A percentile compares a stretch with the other conserved stretches of the same genome.
Conservation (phyloP, 2,888 invertebrate genomes). For the Euphydryas editha region DNA sequence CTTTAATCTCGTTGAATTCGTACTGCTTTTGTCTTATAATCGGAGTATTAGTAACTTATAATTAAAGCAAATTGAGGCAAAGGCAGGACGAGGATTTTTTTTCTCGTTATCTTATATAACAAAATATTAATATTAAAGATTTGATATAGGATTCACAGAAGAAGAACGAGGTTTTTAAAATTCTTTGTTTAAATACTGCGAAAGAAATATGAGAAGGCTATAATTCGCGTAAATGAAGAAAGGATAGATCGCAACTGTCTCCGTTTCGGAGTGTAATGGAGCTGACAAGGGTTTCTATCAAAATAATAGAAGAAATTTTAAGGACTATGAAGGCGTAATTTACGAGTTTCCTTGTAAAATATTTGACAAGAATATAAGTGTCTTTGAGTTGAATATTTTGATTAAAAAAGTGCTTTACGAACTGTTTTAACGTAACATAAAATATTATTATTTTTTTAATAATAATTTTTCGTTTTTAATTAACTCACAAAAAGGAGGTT, state of each 20-base stretch:
- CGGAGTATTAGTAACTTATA: no score
- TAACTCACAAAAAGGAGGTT: no score
- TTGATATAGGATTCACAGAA: background rate
- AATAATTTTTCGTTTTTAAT: no score
- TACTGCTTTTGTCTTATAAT: no score
- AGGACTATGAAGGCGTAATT: conserved; percentile 69
- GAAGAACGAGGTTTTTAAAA: conserved; percentile 35
- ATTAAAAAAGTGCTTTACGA: no score
- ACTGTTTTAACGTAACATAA: no score
- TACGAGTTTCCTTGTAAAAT: conserved; percentile 66
- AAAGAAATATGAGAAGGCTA: conserved; percentile 74
- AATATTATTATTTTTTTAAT: background rate
- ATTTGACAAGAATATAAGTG: conserved; percentile 47
- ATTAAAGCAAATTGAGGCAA: no score
- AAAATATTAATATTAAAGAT: background rate
- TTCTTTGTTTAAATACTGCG: conserved; percentile 62
- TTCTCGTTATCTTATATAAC: no score
- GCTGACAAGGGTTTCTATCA: conserved; percentile 77
- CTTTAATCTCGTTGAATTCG: no score
- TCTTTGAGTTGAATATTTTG: no score
- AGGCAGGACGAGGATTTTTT: no score
- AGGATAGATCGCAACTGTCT: conserved; percentile 66
- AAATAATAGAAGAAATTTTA: conserved; percentile 77
- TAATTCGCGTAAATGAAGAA: conserved; percentile 77
- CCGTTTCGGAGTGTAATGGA: conserved; percentile 72